Evolutionary conservation across 2,797 vertebrate genomes (phyloP), one percentile per base, ranked within the genome.

Genomic region (Micrastur ruficollis): DNA sequence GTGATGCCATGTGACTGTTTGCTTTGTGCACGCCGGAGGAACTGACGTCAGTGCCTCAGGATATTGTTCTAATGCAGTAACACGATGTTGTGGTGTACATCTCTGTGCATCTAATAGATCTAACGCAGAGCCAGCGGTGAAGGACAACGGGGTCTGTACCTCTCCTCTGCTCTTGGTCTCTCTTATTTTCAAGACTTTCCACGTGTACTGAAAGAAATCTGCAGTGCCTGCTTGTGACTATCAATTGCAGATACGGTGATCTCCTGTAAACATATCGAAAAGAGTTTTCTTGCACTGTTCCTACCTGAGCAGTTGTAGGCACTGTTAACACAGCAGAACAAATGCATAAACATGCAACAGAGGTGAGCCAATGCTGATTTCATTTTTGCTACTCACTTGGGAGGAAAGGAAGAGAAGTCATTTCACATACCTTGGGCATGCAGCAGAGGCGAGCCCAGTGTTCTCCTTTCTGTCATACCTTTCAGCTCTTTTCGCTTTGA

Each of bases 31-130:
- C 23, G 55, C 61, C 46, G 81, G 81, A 96, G 95, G 95, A 96
- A 95, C 96, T 97, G 96, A 97, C 67, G 92, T 95, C 83, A 89
- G 68, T 20, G 83, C 86, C 75, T 87, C 86, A 73, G 81, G 93
- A 95, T 95, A 95, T 47, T 66, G 50, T 92, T 94, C 70, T 72
- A 86, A 65, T 13, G 58, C 86, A 93, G 31, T n/a, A 75, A 92
- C 75, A 34, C 2, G 49, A 14, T 46, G 56, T 19, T 61, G 86
- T 40, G 58, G 72, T 44, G 27, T 36, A n/a, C 38, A 49, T 58
- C 75, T 85, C 59, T 22, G 44, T 13, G 71, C 61, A 55, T 47
- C 85, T 81, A 5, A 40, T 10, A 6, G 0, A 59, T 18, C 53
- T 56, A 42, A 59, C 0, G 1, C 36, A 31, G 58, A 14, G 49